A percentile compares a stretch with the other conserved stretches of the same genome.
Conservation (phyloP, 2,113 vertebrate species). For the Donacobius atricapilla region DNA sequence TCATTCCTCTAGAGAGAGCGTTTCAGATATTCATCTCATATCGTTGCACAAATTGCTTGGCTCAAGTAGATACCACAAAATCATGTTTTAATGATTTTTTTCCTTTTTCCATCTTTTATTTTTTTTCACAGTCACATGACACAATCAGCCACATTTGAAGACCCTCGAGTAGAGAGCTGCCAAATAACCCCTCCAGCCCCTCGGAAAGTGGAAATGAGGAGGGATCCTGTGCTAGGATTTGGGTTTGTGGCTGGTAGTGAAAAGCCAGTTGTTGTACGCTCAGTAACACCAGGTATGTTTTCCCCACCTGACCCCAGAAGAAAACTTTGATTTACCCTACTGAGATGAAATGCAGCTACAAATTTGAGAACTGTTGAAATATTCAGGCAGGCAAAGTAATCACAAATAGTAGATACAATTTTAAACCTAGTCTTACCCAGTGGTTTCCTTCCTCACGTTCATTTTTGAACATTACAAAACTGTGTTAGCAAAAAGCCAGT, state of each 20-base stretch:
- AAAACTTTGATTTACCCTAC: not conserved
- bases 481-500: not conserved
- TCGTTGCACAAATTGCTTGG: constrained; percentile 26
- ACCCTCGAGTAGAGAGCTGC: constrained; percentile 89
- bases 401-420: not conserved
- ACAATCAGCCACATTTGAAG: constrained; percentile 89
- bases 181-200: constrained; percentile 88
- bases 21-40: constrained; percentile 53
- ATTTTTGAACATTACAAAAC: not conserved
- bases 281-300: constrained; percentile 93
- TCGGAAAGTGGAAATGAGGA: constrained; percentile 96
- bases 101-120: constrained; percentile 54
- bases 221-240: constrained; percentile 96
- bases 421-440: not conserved
- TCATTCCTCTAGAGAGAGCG: not conserved
- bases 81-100: constrained; percentile 53
- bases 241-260: constrained; percentile 98
- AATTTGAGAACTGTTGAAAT: not conserved
- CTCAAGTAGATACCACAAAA: constrained; percentile 24
- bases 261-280: constrained; percentile 97
- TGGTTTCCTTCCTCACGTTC: not conserved
- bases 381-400: not conserved
- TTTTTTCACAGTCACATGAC: constrained; percentile 85
- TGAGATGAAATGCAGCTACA: not conserved
- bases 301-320: not conserved